Percentiles rank a stretch among this genome's conserved stretches.
Evolutionary conservation across 2,797 vertebrate species (phyloP).

Genomic region (Picus viridis): DNA sequence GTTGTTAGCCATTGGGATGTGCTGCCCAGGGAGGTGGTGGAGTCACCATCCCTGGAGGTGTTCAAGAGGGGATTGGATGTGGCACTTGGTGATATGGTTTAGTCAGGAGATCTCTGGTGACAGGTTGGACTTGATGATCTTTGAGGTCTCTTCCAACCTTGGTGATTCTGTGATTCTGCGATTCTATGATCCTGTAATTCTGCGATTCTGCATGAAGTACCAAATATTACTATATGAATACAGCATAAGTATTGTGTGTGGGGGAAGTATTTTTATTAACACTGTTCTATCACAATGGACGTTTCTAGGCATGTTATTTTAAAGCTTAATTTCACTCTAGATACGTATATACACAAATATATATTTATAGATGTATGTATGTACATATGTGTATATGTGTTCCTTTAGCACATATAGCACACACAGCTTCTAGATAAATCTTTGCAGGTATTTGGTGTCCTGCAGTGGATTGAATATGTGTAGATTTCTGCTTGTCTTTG

Average conservation of each 20-base stretch:
- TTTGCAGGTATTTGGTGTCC: background rate
- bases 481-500: background rate
- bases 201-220: background rate
- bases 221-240: background rate
- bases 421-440: background rate
- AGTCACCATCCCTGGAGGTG: too few relatives aligned
- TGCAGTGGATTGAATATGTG: background rate
- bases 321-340: background rate
- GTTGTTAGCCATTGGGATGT: too few relatives aligned
- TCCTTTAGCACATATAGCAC: background rate
- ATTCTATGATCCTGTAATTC: background rate
- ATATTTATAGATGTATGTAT: background rate
- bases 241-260: rapidly evolving
- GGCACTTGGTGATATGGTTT: too few relatives aligned
- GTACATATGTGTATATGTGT: background rate
- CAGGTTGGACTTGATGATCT: too few relatives aligned
- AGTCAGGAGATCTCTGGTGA: too few relatives aligned
- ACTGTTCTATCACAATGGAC: background rate
- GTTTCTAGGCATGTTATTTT: background rate
- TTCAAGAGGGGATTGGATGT: too few relatives aligned
- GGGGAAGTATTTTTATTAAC: background rate
- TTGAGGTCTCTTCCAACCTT: too few relatives aligned
- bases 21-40: too few relatives aligned
- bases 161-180: too few relatives aligned
- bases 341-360: background rate